A percentile compares a stretch with the other conserved stretches of the same genome.
These are phyloP conservation scores for Odontomyia ornata DNA, from an alignment of 2,888 invertebrate genomes.

Conservation along the genomic window DNA sequence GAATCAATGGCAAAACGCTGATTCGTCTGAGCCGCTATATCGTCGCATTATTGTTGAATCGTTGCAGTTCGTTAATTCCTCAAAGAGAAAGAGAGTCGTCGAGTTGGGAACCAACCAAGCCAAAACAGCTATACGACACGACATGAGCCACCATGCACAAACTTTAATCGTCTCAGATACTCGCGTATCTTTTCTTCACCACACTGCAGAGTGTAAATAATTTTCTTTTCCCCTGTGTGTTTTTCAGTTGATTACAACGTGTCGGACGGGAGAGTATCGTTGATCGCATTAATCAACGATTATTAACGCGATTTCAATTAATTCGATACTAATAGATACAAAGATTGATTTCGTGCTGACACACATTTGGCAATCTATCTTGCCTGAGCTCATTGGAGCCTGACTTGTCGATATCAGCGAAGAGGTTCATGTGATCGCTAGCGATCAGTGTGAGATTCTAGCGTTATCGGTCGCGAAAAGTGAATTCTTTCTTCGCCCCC, in stretches of 20 bases:
- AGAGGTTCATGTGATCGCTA: not conserved
- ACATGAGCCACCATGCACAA: no score
- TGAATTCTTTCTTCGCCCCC: no score
- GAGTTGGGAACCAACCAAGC: no score
- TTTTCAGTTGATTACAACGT: constrained; percentile 26
- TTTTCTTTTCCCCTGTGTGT: not conserved
- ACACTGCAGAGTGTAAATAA: constrained; percentile 8
- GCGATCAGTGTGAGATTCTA: not conserved
- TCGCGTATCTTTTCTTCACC: not conserved
- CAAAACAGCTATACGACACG: no score
- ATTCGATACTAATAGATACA: not conserved
- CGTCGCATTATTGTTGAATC: not conserved
- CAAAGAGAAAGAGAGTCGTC: not conserved
- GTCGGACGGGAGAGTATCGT: constrained; percentile 20
- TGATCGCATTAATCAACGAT: constrained; percentile 8
- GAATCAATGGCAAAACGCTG: not conserved
- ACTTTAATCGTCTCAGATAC: no score
- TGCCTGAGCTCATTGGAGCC: no score
- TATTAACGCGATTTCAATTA: constrained; percentile 1
- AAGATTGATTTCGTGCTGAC: no score
- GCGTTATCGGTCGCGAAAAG: no score
- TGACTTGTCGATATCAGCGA: not conserved
- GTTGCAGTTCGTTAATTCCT: not conserved
- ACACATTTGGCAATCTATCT: no score
- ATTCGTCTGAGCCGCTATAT: not conserved